Evolutionary conservation across 2,888 invertebrate genomes (phyloP), one percentile per base, ranked within the genome.

Genomic region (Polia nebulosa): DNA sequence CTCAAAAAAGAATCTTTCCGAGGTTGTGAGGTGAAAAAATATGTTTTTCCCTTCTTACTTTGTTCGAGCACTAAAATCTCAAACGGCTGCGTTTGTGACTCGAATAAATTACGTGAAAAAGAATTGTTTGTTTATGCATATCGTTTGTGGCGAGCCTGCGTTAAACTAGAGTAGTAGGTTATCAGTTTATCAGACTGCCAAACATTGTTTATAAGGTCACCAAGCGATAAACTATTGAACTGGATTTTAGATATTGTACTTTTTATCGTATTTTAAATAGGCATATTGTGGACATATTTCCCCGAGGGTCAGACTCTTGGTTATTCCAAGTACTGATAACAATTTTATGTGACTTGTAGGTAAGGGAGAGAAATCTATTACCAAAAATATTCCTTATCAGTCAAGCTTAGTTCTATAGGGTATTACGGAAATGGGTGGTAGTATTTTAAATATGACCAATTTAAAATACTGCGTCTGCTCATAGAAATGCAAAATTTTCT

Each of bases 221-320:
- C 29, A 36, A 34, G 20, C 13, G 67, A 76, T 76, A 59, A 74
- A 67, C 79, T 76, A 47, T 59, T 78, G 79, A 79, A 59, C 61
- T 49, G 44, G 25, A 66, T 78, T 73, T 72, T 29, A 11, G n/a
- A 70, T 27, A 70, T 53, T 64, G 32, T 45, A 27, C 9, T 45
- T 57, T 53, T 66, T 58, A 32, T 53, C n/a, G 39, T 0, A 41
- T 67, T 22, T 25, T 47, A 13, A 32, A 32, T 25, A 25, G 5
- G 20, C 53, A 32, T 8, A 32, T 11, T 9, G 27, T 29, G 55
- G 3, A 27, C 27, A 25, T 29, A 25, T 32, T 44, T 34, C n/a
- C 13, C 13, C 0, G 4, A 36, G 22, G 27, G 27, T 27, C 20
- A 15, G 15, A 27, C 2, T 52, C 25, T 27, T 67, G 5, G 25